These are phyloP conservation scores for Garrulus glandarius DNA, from an alignment of 2,797 vertebrate genomes.

Conservation along the genomic window DNA sequence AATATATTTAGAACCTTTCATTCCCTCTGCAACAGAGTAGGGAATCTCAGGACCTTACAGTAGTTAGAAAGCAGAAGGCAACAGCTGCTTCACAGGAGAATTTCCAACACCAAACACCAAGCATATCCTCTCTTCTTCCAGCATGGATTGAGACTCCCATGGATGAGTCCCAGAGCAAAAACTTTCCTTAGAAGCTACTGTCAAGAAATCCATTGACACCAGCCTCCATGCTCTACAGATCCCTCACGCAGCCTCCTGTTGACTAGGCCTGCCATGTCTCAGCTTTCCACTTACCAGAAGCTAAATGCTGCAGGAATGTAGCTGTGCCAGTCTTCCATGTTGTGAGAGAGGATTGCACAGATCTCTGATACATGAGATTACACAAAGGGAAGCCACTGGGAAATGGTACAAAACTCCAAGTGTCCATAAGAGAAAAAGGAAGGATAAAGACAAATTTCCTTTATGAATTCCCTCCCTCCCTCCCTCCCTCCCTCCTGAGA, in stretches of 20 bases:
- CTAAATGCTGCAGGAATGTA: background rate
- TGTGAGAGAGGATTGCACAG: background rate
- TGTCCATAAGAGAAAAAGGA: background rate
- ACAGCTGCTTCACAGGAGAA: background rate
- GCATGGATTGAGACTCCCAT: background rate
- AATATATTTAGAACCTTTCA: background rate
- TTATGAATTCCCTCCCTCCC: background rate
- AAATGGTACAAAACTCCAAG: background rate
- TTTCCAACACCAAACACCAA: background rate
- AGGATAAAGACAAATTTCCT: background rate
- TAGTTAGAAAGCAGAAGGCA: background rate
- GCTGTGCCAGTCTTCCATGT: background rate
- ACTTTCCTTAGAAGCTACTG: background rate
- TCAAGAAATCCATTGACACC: background rate
- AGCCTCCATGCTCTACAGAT: background rate
- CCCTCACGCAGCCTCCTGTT: background rate
- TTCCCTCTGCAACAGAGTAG: background rate
- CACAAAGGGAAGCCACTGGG: background rate
- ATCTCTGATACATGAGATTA: background rate
- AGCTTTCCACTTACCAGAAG: background rate
- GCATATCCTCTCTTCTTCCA: background rate
- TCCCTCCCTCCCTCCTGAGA: background rate
- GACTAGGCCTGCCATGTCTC: background rate
- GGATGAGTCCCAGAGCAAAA: background rate
- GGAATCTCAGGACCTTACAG: background rate